Evolutionary conservation across 2,888 invertebrate species (phyloP).

Genomic region (Cyaniris semiargus): DNA sequence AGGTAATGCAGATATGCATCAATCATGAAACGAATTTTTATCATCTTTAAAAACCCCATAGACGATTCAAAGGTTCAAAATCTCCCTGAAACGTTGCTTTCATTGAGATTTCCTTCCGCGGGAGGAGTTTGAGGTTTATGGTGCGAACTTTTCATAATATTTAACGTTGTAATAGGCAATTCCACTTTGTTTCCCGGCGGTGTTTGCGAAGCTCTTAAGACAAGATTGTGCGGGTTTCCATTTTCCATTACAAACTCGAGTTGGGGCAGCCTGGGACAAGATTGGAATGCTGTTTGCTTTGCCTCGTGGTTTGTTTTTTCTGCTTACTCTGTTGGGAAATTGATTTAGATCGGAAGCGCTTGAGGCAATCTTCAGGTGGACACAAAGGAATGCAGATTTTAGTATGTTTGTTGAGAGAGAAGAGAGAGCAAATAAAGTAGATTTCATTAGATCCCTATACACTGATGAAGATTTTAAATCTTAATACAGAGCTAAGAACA

Average conservation of each 20-base stretch:
- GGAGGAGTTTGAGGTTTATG: neutral
- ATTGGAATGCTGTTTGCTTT: slow-evolving; percentile 62
- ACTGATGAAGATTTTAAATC: too few species aligned
- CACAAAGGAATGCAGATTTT: neutral
- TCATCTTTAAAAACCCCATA: too few species aligned
- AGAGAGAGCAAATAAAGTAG: neutral
- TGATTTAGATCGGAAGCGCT: slow-evolving; percentile 6
- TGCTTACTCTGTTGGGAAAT: slow-evolving; percentile 47
- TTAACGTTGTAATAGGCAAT: slow-evolving; percentile 28
- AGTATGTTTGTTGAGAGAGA: neutral
- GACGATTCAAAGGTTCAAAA: neutral
- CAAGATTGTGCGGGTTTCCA: slow-evolving; percentile 62
- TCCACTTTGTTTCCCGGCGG: slow-evolving; percentile 22
- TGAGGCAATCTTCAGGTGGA: neutral
- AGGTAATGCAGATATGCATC: too few species aligned
- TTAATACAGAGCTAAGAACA: too few species aligned
- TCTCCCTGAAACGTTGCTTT: neutral
- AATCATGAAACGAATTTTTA: too few species aligned
- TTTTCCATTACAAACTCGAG: slow-evolving; percentile 63
- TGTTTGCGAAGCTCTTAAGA: slow-evolving; percentile 62
- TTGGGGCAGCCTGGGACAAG: slow-evolving; percentile 48
- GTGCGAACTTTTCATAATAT: slow-evolving; percentile 23
- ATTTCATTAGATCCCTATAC: neutral
- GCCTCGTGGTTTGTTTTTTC: slow-evolving; percentile 57
- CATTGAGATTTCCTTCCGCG: neutral